Conservation (phyloP, 2,888 invertebrate genomes). For the Melieria picta region DNA sequence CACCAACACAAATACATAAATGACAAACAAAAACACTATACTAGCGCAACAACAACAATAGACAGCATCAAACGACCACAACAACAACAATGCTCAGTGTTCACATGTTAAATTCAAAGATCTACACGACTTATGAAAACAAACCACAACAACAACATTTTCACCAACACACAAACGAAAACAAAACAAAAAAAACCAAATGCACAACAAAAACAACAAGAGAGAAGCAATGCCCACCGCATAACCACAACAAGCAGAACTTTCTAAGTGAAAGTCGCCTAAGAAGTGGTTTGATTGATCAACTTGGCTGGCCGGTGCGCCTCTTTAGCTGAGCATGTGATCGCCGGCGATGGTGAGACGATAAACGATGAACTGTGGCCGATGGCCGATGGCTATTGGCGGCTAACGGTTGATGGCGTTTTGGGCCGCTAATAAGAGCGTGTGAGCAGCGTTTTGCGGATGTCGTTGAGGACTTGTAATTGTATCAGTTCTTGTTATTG, state of each 20-base stretch:
- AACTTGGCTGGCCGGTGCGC: neutral
- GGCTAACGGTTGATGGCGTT: neutral
- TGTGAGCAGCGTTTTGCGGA: neutral
- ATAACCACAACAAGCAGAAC: slow-evolving; percentile 61
- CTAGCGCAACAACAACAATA: no score
- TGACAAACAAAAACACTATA: no score
- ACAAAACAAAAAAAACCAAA: slow-evolving; percentile 19
- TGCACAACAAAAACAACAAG: slow-evolving; percentile 26
- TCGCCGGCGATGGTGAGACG: neutral
- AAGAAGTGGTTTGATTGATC: slow-evolving; percentile 43
- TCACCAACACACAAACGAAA: slow-evolving; percentile 23
- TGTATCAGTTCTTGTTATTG: neutral
- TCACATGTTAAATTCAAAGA: slow-evolving; percentile 33
- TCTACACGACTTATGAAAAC: slow-evolving; percentile 17
- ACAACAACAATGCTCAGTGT: no score
- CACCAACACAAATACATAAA: no score
- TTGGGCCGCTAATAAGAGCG: neutral
- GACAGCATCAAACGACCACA: no score
- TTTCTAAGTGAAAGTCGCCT: slow-evolving; percentile 63
- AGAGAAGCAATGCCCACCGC: slow-evolving; percentile 42
- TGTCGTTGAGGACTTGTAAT: neutral
- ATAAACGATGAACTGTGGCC: neutral
- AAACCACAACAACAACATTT: no score
- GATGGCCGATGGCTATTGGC: neutral
- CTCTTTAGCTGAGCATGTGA: no score